Evolutionary conservation across 2,888 invertebrate genomes (phyloP).

Genomic region (Pyralis farinalis): DNA sequence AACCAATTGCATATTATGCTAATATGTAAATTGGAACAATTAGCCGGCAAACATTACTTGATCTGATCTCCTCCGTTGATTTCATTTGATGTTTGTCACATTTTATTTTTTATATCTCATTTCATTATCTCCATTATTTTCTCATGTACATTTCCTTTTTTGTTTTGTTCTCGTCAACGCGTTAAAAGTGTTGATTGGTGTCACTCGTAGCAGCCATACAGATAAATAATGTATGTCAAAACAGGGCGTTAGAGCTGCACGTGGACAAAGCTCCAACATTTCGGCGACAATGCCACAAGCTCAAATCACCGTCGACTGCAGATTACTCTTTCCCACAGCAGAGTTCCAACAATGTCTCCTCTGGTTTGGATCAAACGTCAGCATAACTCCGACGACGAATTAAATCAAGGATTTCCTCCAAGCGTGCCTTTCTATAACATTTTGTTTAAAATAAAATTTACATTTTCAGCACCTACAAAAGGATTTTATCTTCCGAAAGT

Average conservation of each 20-base stretch:
- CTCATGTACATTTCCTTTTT: not conserved
- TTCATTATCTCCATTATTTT: not conserved
- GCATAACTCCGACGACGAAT: slow-evolving; percentile 67
- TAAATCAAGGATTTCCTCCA: slow-evolving; percentile 78
- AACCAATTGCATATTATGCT: slow-evolving; percentile 13
- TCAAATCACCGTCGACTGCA: slow-evolving; percentile 37
- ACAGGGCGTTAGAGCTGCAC: not conserved
- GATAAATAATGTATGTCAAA: not conserved
- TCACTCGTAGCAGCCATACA: not conserved
- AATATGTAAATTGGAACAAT: too few relatives aligned
- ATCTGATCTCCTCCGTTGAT: slow-evolving; percentile 1
- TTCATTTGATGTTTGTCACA: slow-evolving; percentile 3
- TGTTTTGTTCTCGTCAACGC: slow-evolving; percentile 1
- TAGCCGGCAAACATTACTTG: too few relatives aligned
- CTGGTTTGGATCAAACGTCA: slow-evolving; percentile 52
- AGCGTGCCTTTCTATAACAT: slow-evolving; percentile 79
- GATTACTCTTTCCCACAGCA: slow-evolving; percentile 35
- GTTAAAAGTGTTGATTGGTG: slow-evolving; percentile 1
- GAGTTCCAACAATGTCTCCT: slow-evolving; percentile 38
- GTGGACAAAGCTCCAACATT: slow-evolving; percentile 21
- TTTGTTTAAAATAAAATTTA: slow-evolving; percentile 70
- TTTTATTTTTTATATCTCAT: not conserved
- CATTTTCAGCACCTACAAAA: slow-evolving; percentile 32
- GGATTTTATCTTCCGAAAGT: slow-evolving; percentile 18
- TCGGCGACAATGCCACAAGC: slow-evolving; percentile 26